phyloP scores from a whole-genome alignment of 2,113 vertebrate species.

The Opisthocomus hoazin region DNA sequence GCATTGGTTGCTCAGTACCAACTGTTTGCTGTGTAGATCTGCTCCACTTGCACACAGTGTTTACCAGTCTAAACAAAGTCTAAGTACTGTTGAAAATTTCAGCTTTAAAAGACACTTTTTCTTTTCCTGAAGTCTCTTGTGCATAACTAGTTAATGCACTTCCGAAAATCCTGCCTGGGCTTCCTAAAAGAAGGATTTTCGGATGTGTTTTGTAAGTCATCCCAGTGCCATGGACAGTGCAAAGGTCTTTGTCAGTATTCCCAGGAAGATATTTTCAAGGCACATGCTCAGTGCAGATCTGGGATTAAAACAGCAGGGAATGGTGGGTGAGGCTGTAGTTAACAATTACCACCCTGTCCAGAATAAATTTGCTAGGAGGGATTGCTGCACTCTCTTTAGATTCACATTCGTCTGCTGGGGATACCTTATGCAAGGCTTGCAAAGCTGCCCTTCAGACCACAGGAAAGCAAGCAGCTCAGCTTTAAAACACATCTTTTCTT shows the following conservation, averaged over 20 bases:
- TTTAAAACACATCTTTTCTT: neutral
- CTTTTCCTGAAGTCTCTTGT: neutral
- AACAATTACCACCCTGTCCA: neutral
- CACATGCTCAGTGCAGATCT: neutral
- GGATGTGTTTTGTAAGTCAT: neutral
- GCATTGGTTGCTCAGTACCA: neutral
- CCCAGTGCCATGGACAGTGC: neutral
- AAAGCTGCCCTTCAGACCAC: neutral
- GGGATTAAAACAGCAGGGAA: neutral
- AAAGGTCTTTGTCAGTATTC: neutral
- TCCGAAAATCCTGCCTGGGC: neutral
- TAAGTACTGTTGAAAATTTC: neutral
- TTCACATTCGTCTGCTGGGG: neutral
- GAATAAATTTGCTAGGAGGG: neutral
- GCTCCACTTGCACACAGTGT: neutral
- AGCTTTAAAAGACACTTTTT: neutral
- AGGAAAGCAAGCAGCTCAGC: neutral
- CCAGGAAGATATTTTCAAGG: neutral
- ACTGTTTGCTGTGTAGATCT: neutral
- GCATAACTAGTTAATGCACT: neutral
- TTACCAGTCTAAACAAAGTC: neutral
- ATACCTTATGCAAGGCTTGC: neutral
- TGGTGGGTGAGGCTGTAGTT: neutral
- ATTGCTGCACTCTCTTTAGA: neutral
- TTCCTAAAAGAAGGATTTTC: neutral